These are phyloP conservation scores for Carlito syrichta DNA, from an alignment of 2,113 vertebrate genomes.

Conservation along the genomic window DNA sequence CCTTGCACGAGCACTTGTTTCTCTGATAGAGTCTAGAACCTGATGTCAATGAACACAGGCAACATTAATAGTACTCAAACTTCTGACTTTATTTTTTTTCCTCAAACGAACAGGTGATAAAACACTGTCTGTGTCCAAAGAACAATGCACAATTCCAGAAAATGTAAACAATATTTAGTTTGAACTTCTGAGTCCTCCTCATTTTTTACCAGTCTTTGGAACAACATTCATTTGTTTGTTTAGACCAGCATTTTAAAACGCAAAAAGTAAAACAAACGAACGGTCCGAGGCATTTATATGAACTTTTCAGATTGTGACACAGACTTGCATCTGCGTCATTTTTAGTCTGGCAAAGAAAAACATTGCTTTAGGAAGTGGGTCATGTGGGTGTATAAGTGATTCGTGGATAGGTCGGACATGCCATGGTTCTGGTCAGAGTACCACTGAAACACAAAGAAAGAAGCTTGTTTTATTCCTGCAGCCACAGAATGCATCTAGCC, in stretches of 20 bases:
- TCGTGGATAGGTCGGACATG: slow-evolving; percentile 87
- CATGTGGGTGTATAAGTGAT: slow-evolving; percentile 93
- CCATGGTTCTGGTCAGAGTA: slow-evolving; percentile 95
- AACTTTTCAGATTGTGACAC: neutral
- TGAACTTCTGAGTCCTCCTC: slow-evolving; percentile 45
- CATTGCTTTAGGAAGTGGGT: slow-evolving; percentile 96
- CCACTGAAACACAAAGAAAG: slow-evolving; percentile 88
- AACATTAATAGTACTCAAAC: slow-evolving; percentile 50
- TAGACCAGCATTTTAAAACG: slow-evolving; percentile 41
- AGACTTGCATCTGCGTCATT: neutral
- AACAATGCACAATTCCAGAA: neutral
- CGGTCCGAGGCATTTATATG: neutral
- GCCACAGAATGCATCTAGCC: neutral
- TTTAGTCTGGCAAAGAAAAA: slow-evolving; percentile 82
- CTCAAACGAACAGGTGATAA: slow-evolving; percentile 52
- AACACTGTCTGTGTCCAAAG: neutral
- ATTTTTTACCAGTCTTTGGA: slow-evolving; percentile 52
- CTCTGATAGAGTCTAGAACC: neutral
- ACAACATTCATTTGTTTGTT: slow-evolving; percentile 7
- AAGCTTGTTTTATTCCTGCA: neutral
- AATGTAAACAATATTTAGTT: slow-evolving; percentile 70
- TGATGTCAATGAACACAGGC: slow-evolving; percentile 38
- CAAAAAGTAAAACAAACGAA: slow-evolving; percentile 38
- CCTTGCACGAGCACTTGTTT: neutral
- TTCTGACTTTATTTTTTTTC: slow-evolving; percentile 65